A percentile compares a stretch with the other conserved stretches of the same genome.
These are phyloP conservation scores for Odocoileus hemionus DNA, from an alignment of 2,113 vertebrate genomes.

Conservation along the genomic window DNA sequence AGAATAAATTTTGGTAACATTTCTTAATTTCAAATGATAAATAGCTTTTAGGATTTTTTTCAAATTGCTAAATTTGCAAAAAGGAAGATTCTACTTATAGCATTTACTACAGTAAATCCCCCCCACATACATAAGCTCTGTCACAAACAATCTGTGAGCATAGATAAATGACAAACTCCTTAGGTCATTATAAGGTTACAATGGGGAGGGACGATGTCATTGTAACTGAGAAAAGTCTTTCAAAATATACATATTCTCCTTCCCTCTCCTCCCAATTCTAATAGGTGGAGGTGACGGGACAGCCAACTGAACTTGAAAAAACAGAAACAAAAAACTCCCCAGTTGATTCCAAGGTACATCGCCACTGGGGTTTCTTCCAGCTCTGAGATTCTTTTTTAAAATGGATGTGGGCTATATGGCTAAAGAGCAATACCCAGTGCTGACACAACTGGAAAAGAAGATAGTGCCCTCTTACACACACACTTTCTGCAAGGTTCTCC, in stretches of 20 bases:
- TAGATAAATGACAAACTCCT: neutral
- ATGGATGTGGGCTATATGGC: neutral
- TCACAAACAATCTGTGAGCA: neutral
- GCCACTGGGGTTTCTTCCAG: neutral
- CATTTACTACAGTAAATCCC: neutral
- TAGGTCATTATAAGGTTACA: neutral
- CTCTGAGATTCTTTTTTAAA: neutral
- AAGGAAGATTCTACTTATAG: neutral
- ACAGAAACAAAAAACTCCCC: neutral
- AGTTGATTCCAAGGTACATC: neutral
- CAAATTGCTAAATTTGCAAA: neutral
- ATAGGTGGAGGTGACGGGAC: fast-evolving
- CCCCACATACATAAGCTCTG: no score
- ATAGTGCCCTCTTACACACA: neutral
- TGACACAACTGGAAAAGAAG: neutral
- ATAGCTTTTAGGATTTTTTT: neutral
- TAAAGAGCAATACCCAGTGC: neutral
- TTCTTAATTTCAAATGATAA: neutral
- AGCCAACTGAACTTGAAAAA: neutral
- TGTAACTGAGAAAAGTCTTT: neutral
- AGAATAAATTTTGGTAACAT: neutral
- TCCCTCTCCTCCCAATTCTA: neutral
- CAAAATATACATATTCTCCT: neutral
- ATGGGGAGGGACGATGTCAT: neutral
- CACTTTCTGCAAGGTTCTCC: neutral